These are phyloP conservation scores for Shinisaurus crocodilurus DNA, from an alignment of 2,113 vertebrate genomes.

Conservation along the genomic window DNA sequence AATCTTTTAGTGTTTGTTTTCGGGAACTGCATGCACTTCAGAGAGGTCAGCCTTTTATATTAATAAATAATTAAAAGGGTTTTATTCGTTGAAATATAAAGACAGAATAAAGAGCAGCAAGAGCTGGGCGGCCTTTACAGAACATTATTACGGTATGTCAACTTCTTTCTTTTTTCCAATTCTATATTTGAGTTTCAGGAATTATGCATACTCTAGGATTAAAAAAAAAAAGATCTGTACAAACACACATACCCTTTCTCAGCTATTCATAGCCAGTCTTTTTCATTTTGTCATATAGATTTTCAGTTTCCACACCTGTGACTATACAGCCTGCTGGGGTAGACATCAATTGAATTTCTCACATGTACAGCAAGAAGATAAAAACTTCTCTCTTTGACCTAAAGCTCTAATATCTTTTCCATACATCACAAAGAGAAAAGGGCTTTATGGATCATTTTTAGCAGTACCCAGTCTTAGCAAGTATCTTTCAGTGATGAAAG, in stretches of 20 bases:
- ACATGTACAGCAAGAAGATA: constrained; percentile 31
- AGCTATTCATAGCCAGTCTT: not conserved
- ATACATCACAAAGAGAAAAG: not conserved
- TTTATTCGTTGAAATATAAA: not conserved
- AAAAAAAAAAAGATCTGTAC: not conserved
- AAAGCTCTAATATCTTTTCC: constrained; percentile 27
- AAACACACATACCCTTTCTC: not conserved
- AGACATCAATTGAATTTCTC: constrained; percentile 25
- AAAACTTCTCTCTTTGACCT: not conserved
- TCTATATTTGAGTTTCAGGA: not conserved
- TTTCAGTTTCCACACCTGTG: constrained; percentile 29
- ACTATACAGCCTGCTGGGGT: constrained; percentile 12
- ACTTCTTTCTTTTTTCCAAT: not conserved
- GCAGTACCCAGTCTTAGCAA: not conserved
- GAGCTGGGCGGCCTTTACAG: not conserved
- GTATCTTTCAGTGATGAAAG: rapidly evolving
- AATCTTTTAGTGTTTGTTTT: too few relatives aligned
- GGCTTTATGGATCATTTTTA: not conserved
- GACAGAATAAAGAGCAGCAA: not conserved
- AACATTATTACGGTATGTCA: not conserved
- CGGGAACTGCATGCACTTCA: not conserved
- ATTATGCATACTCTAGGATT: constrained; percentile 21
- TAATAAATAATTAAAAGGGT: not conserved
- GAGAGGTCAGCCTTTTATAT: not conserved
- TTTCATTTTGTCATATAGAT: constrained; percentile 37